Conservation (phyloP, 2,888 invertebrate genomes). For the Brenthis daphne region DNA sequence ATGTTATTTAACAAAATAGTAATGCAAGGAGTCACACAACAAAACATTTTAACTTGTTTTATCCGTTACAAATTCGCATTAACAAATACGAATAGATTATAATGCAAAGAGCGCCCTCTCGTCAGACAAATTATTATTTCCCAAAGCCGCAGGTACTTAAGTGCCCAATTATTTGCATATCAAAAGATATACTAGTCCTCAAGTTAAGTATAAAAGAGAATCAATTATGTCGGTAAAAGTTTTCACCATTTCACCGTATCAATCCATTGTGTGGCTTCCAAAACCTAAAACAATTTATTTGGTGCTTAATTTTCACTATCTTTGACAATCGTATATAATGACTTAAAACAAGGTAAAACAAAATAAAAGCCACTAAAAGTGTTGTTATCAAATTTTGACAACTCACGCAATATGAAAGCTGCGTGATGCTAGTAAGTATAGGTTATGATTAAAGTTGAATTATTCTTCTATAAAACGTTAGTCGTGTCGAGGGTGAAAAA, state of each 20-base stretch:
- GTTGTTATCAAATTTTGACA: conserved; percentile 4
- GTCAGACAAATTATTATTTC: conserved; percentile 11
- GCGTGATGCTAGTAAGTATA: not conserved
- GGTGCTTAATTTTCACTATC: conserved; percentile 16
- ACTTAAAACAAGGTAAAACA: not conserved
- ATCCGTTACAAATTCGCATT: conserved; percentile 2
- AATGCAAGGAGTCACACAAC: conserved; percentile 6
- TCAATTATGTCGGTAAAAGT: conserved; percentile 54
- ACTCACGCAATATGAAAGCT: conserved; percentile 15
- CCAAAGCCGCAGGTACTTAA: conserved; percentile 3
- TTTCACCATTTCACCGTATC: conserved; percentile 24
- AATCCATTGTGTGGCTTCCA: conserved; percentile 27
- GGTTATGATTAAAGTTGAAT: not conserved
- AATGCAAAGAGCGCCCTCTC: not conserved
- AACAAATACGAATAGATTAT: not conserved
- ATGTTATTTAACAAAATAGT: not conserved
- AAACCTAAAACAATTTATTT: conserved; percentile 29
- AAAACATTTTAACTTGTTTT: not conserved
- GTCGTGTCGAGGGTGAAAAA: not conserved
- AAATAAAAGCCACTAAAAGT: conserved; percentile 4
- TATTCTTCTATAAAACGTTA: conserved; percentile 1
- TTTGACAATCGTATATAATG: conserved; percentile 17
- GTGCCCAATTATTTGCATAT: conserved; percentile 24
- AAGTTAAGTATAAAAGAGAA: conserved; percentile 51
- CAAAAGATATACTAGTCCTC: conserved; percentile 24